phyloP scores from a whole-genome alignment of 1,140 invertebrate genomes.

The Drosophila malerkotliana region DNA sequence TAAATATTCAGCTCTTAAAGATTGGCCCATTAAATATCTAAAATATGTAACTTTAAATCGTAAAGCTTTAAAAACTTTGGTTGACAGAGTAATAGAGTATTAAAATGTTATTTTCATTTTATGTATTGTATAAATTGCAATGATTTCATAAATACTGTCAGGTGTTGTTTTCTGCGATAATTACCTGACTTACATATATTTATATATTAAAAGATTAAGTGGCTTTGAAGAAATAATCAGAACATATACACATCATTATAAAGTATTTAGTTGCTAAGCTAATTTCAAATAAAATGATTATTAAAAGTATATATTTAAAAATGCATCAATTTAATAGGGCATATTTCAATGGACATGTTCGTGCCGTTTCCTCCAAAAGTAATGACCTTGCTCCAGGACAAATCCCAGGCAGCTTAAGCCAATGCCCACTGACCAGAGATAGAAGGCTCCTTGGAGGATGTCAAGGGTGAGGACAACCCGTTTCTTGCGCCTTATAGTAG shows the following conservation, averaged over 20 bases:
- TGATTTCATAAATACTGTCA: background rate
- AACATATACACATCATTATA: background rate
- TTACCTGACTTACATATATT: background rate
- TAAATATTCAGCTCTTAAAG: too few species aligned
- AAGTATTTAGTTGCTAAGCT: background rate
- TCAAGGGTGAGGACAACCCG: slow-evolving; percentile 62
- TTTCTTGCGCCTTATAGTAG: slow-evolving; percentile 33
- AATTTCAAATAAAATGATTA: background rate
- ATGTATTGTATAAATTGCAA: background rate
- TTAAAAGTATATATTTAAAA: too few species aligned
- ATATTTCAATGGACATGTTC: background rate
- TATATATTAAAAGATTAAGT: background rate
- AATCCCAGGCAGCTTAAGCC: slow-evolving; percentile 48
- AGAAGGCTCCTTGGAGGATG: slow-evolving; percentile 70
- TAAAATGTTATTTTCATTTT: too few species aligned
- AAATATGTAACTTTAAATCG: background rate
- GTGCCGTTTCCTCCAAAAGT: slow-evolving; percentile 8
- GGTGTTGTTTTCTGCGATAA: background rate
- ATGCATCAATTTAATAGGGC: too few species aligned
- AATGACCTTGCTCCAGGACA: slow-evolving; percentile 36
- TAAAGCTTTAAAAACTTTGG: too few species aligned
- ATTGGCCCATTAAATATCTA: background rate
- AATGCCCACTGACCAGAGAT: slow-evolving; percentile 63
- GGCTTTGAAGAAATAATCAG: background rate
- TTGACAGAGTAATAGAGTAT: too few species aligned